Conservation (phyloP, 2,113 vertebrate genomes). For the Bombycilla garrulus region DNA sequence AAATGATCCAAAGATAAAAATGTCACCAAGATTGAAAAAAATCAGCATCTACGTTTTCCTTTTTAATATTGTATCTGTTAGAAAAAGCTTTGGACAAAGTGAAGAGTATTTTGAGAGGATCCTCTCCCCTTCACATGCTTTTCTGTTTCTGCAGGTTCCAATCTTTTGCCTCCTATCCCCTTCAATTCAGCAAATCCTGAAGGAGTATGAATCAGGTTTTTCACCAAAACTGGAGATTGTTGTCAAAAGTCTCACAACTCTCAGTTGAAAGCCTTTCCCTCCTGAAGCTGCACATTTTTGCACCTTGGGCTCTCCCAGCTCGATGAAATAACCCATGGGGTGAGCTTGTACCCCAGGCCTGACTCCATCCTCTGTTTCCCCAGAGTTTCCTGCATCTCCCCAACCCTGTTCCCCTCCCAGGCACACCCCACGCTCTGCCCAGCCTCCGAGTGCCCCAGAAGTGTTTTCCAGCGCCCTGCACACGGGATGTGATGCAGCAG, state of each 20-base stretch:
- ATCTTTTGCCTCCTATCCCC: neutral
- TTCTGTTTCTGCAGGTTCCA: neutral
- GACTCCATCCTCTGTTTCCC: neutral
- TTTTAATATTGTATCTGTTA: neutral
- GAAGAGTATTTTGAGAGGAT: neutral
- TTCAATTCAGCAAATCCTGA: neutral
- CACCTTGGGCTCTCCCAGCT: neutral
- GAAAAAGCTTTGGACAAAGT: neutral
- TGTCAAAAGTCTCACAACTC: neutral
- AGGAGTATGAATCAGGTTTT: neutral
- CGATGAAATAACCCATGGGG: neutral
- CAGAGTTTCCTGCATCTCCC: neutral
- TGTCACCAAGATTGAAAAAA: neutral
- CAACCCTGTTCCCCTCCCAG: neutral
- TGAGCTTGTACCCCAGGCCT: neutral
- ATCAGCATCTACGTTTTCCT: neutral
- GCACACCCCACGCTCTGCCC: neutral
- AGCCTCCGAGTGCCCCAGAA: neutral
- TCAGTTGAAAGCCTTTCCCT: neutral
- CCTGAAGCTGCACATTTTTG: neutral
- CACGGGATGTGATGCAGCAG: neutral
- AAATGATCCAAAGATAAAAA: neutral
- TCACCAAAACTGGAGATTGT: neutral
- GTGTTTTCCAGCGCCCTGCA: constrained; percentile 6
- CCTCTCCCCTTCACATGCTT: neutral